Base-by-base conservation (phyloP, 2,797 vertebrate species). In the Enteromius fasciolatus region DNA sequence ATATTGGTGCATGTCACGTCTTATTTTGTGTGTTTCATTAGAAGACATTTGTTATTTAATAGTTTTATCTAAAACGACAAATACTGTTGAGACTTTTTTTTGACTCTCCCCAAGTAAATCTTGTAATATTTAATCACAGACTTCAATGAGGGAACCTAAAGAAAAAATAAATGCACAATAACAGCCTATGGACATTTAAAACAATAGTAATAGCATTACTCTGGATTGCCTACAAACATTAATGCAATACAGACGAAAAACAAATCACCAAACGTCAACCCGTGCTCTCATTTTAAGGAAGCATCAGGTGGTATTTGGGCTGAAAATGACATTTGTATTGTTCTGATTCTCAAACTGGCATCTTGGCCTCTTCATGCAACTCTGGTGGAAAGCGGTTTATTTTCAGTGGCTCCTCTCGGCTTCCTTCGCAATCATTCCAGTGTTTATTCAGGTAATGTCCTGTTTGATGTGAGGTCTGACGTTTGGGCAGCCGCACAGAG, bases 401-500 rank as follows among this genome's bases (percentile, higher is more conserved):
- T 72, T 85, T 67, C 52, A 69, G 72, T 73, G 73, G 69, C 86
- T 84, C 33, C 80, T 74, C 50, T 76, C 78, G 12, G 44, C 79
- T 87, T 84, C 61, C 82, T 88, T 85, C 84, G 81, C 81, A 83
- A 81, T 86, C 78, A 85, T 63, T 41, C 31, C 76, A 17, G 52
- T 84, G 80, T 89, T 87, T 88, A 83, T 84, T 64, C 74, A 64
- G 70, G 69, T 83, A 84, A 79, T 66, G 74, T 77, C 50, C 59
- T 84, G 83, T 78, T 74, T 87, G 85, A 84, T 77, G 67, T 66
- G 28, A 59, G 54, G 54, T 25, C 57, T 76, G 70, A 81, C 76
- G 54, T 73, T 48, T 68, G 82, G 44, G 57, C 50, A 85, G 76
- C 82, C 36, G 75, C 57, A 57, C 63, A 80, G 59, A 70, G 50